Evolutionary conservation across 2,113 vertebrate genomes (phyloP), one percentile per base, ranked within the genome.

Genomic region (Lophochroa leadbeateri): DNA sequence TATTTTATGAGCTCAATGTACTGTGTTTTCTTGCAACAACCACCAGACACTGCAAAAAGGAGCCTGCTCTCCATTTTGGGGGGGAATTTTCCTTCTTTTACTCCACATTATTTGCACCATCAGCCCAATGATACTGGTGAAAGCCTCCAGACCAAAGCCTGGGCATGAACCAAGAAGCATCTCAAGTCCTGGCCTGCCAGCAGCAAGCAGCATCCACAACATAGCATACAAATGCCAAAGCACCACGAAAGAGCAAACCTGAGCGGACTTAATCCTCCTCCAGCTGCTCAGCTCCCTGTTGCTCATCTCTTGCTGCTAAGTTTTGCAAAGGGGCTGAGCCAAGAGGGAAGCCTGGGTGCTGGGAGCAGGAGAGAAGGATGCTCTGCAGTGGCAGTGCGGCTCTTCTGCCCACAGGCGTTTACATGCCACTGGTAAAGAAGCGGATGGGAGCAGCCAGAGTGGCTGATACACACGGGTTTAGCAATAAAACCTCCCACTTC

Each of bases 341-440:
- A 18, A 47, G 52, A 76, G 74, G 65, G 31, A 67, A 79, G 9
- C 39, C 43, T 35, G 39, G 39, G 39, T 39, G 9, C 39, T 52
- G 52, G 69, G 53, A 65, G 67, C 14, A 16, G 68, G 58, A 57
- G 52, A 85, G 44, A 61, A 31, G 17, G 39, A 10, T 39, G 20
- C n/a, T 80, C 28, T 52, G 50, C 27, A 37, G 25, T 1, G 16
- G 41, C 43, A 65, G 15, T 0, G 0, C 13, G 17, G 33, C 23
- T 92, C 8, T 39, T 37, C 57, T 31, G 11, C 47, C 46, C 4
- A 0, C 23, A 19, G 23, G 15, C 14, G 18, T 19, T 55, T 72
- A 10, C 27, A 3, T 44, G 47, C 44, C 44, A 13, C n/a, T 3
- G 11, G 24, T 61, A 79, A 39, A 20, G 33, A 47, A 58, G 11